Evolutionary conservation across 2,113 vertebrate species (phyloP).

Genomic region (Macaca mulatta): DNA sequence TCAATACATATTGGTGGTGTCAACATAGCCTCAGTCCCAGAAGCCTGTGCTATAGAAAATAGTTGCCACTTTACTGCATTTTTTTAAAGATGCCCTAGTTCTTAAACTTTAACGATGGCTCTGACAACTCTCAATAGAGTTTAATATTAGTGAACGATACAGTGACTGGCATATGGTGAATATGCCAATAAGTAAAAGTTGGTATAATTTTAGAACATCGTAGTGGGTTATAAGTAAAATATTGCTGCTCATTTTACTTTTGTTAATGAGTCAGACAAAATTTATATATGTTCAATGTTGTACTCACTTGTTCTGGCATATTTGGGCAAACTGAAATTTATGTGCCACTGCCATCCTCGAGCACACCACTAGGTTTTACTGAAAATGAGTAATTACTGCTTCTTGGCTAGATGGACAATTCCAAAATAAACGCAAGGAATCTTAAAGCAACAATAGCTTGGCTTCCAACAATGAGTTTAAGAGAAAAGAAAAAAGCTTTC

Average conservation of each 20-base stretch:
- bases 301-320: background rate
- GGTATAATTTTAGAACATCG: background rate
- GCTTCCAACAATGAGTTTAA: background rate
- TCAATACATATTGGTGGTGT: background rate
- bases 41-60: background rate
- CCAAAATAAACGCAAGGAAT: background rate
- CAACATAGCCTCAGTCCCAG: background rate
- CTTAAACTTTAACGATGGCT: background rate
- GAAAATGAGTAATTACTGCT: constrained; percentile 22
- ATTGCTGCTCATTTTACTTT: background rate
- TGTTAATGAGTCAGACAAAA: background rate
- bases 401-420: background rate
- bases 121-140: background rate
- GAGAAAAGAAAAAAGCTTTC: background rate
- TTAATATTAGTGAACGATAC: background rate
- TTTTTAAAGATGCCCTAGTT: background rate
- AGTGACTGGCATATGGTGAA: background rate
- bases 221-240: background rate
- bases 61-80: background rate
- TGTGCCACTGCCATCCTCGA: background rate
- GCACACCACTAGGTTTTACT: background rate
- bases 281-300: background rate
- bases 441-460: background rate
- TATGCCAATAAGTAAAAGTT: background rate
- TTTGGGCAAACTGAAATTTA: constrained; percentile 20